Percentiles rank a stretch among this genome's conserved stretches.
Evolutionary conservation across 1,140 invertebrate species (phyloP).

Genomic region (Trichonephila inaurata): DNA sequence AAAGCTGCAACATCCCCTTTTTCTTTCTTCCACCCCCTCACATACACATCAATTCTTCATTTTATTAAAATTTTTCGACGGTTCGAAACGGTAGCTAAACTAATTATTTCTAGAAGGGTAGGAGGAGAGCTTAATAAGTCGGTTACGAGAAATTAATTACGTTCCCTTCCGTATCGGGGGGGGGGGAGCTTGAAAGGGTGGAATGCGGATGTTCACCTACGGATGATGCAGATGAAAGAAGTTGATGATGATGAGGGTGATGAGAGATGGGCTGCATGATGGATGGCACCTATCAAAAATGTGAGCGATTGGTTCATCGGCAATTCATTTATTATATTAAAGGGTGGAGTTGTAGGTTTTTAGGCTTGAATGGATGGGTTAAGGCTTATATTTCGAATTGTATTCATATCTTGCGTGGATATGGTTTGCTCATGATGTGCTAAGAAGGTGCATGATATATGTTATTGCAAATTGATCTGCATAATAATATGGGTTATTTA

Average conservation of each 20-base stretch:
- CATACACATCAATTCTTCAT: conserved; percentile 16
- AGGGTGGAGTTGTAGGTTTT: neutral
- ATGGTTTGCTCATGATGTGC: neutral
- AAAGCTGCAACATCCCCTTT: neutral
- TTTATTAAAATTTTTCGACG: conserved; percentile 55
- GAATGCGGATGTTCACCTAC: neutral
- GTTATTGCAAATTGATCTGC: neutral
- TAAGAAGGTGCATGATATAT: neutral
- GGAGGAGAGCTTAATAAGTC: conserved; percentile 71
- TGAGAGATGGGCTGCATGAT: neutral
- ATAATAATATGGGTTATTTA: neutral
- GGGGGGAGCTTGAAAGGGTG: neutral
- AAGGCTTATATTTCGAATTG: neutral
- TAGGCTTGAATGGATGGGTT: neutral
- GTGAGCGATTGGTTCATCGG: conserved; percentile 61
- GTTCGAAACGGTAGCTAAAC: conserved; percentile 63
- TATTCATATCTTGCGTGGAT: neutral
- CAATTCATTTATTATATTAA: conserved; percentile 47
- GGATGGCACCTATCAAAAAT: neutral
- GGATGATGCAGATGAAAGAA: neutral
- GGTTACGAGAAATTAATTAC: conserved; percentile 73
- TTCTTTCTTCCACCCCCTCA: neutral
- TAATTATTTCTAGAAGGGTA: conserved; percentile 40
- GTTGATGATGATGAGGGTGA: neutral
- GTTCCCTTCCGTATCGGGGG: neutral